Percentiles rank a stretch among this genome's conserved stretches.
phyloP scores from a whole-genome alignment of 1,140 invertebrate species.

The Lordiphosa stackelbergi region DNA sequence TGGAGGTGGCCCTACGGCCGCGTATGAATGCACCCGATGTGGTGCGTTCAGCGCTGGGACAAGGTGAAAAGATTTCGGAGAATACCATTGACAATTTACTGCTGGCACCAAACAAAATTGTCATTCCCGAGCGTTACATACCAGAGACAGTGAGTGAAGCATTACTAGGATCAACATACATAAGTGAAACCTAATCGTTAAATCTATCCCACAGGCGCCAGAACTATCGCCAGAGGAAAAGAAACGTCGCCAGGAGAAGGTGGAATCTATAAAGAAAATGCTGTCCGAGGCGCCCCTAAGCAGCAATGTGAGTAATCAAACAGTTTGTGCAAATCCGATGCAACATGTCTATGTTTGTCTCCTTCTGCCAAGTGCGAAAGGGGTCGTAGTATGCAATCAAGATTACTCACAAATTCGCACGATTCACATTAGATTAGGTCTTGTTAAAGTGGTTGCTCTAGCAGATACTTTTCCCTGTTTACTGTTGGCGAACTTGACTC shows the following conservation, averaged over 20 bases:
- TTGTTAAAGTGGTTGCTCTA: too few species aligned
- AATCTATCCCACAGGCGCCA: conserved; percentile 79
- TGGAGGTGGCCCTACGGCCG: conserved; percentile 86
- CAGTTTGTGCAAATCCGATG: too few species aligned
- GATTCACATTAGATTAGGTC: too few species aligned
- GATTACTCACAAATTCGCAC: too few species aligned
- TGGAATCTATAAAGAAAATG: conserved; percentile 94
- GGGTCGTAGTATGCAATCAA: too few species aligned
- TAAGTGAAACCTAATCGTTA: neutral
- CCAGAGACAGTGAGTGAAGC: conserved; percentile 85
- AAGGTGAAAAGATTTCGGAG: conserved; percentile 80
- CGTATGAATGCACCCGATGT: conserved; percentile 88
- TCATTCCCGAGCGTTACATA: conserved; percentile 93
- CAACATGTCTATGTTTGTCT: too few species aligned
- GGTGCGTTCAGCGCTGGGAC: conserved; percentile 86
- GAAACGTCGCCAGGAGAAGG: conserved; percentile 88
- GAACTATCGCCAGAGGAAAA: conserved; percentile 89
- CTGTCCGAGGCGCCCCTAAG: conserved; percentile 83
- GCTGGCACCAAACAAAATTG: conserved; percentile 91
- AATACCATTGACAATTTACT: conserved; percentile 90
- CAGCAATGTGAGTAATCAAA: conserved; percentile 74
- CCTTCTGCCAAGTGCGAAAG: too few species aligned
- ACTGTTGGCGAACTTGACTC: too few species aligned
- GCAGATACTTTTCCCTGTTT: too few species aligned
- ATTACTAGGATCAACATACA: neutral